Evolutionary conservation across 2,888 invertebrate genomes (phyloP).

Genomic region (Apantesis nais): DNA sequence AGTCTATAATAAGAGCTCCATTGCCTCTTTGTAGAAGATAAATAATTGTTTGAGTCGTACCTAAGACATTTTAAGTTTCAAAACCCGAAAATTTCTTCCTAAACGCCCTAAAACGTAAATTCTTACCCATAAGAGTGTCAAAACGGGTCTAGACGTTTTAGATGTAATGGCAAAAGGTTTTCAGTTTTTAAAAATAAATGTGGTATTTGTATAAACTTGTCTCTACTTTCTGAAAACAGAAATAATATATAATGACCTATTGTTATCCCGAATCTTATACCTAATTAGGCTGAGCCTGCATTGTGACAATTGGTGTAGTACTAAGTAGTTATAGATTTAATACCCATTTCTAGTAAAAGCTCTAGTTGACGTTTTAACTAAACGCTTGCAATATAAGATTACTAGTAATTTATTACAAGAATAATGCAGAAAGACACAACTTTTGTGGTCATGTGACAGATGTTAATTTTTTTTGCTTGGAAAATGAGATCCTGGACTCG

Average conservation of each 20-base stretch:
- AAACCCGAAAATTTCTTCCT: slow-evolving; percentile 58
- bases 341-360: neutral
- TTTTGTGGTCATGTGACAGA: neutral
- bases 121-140: slow-evolving; percentile 46
- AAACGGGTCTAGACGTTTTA: slow-evolving; percentile 47
- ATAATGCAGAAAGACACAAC: neutral
- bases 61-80: slow-evolving; percentile 47
- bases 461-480: neutral
- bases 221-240: neutral
- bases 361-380: too few relatives aligned
- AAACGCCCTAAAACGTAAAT: too few relatives aligned
- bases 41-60: neutral
- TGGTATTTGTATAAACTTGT: slow-evolving; percentile 5
- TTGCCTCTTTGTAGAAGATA: neutral
- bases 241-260: too few relatives aligned
- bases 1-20: neutral
- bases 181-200: slow-evolving; percentile 23
- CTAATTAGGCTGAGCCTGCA: too few relatives aligned
- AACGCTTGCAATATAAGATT: too few relatives aligned
- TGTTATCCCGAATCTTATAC: too few relatives aligned
- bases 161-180: slow-evolving; percentile 37
- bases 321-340: neutral
- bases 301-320: too few relatives aligned
- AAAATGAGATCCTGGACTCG: neutral
- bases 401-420: neutral